Evolutionary conservation across 2,797 vertebrate genomes (phyloP).

Genomic region (Moxostoma hubbsi): DNA sequence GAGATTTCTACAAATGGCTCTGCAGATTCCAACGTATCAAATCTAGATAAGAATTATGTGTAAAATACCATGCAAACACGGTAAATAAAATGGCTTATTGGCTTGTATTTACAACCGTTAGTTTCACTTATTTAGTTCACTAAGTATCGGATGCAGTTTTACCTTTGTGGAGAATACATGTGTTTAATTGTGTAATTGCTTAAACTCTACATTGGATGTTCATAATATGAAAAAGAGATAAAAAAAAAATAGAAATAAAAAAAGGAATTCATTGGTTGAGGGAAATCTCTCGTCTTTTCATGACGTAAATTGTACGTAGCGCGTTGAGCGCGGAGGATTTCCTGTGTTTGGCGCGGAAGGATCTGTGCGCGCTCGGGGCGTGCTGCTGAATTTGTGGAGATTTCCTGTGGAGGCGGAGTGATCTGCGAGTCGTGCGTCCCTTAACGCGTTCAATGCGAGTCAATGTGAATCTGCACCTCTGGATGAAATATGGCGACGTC

Average conservation of each 20-base stretch:
- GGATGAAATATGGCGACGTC: conserved; percentile 96
- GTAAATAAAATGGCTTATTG: too few species aligned
- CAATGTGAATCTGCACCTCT: conserved; percentile 80
- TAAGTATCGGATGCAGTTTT: too few species aligned
- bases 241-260: neutral
- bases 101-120: neutral
- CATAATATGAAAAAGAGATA: neutral
- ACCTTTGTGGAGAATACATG: neutral
- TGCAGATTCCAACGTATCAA: neutral
- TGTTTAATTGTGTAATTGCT: neutral
- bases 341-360: conserved; percentile 84
- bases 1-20: too few species aligned
- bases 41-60: neutral
- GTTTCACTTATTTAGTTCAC: neutral
- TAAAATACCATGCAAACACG: neutral
- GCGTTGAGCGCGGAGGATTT: conserved; percentile 71
- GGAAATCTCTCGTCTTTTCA: neutral
- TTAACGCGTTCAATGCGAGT: conserved; percentile 80
- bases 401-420: conserved; percentile 81
- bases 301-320: conserved; percentile 58
- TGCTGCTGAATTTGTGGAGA: conserved; percentile 61
- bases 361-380: conserved; percentile 57
- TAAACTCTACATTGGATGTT: neutral
- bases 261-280: neutral
- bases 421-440: conserved; percentile 70